Evolutionary conservation across 1,140 invertebrate genomes (phyloP).

Genomic region (Streblospio benedicti): DNA sequence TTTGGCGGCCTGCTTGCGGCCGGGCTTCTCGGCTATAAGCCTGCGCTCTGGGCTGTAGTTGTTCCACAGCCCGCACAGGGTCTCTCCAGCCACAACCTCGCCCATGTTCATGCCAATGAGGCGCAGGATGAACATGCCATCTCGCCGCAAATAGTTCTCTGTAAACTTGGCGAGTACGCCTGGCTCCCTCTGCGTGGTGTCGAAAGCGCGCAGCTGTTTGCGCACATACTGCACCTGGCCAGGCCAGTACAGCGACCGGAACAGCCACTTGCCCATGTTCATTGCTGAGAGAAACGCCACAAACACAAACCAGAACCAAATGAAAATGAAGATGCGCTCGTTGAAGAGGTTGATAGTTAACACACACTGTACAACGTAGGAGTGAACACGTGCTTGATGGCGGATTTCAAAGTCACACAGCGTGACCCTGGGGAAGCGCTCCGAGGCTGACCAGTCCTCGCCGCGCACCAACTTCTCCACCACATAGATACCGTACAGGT

Average conservation of each 20-base stretch:
- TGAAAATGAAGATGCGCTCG: slow-evolving; percentile 44
- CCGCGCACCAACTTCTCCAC: slow-evolving; percentile 43
- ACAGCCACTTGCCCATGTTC: slow-evolving; percentile 18
- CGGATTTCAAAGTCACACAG: slow-evolving; percentile 51
- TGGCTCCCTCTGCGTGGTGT: slow-evolving; percentile 13
- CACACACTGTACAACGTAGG: slow-evolving; percentile 45
- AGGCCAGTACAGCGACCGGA: slow-evolving; percentile 17
- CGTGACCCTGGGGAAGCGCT: slow-evolving; percentile 50
- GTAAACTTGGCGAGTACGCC: slow-evolving; percentile 18
- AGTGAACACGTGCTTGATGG: slow-evolving; percentile 27
- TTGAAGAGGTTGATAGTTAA: slow-evolving; percentile 45
- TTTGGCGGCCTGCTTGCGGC: slow-evolving; percentile 10
- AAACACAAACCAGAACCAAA: slow-evolving; percentile 46
- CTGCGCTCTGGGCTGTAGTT: slow-evolving; percentile 19
- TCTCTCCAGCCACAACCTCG: slow-evolving; percentile 21
- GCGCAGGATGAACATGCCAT: slow-evolving; percentile 25
- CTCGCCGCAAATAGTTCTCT: slow-evolving; percentile 18
- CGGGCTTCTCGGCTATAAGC: slow-evolving; percentile 16
- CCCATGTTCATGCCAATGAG: slow-evolving; percentile 22
- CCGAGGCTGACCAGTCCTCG: slow-evolving; percentile 42
- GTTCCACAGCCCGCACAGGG: slow-evolving; percentile 18
- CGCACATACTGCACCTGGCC: slow-evolving; percentile 19
- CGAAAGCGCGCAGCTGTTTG: slow-evolving; percentile 16
- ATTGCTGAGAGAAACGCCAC: slow-evolving; percentile 29
- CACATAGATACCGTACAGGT: slow-evolving; percentile 49